phyloP scores from a whole-genome alignment of 2,797 vertebrate species.

The Paratrypauchen microcephalus region DNA sequence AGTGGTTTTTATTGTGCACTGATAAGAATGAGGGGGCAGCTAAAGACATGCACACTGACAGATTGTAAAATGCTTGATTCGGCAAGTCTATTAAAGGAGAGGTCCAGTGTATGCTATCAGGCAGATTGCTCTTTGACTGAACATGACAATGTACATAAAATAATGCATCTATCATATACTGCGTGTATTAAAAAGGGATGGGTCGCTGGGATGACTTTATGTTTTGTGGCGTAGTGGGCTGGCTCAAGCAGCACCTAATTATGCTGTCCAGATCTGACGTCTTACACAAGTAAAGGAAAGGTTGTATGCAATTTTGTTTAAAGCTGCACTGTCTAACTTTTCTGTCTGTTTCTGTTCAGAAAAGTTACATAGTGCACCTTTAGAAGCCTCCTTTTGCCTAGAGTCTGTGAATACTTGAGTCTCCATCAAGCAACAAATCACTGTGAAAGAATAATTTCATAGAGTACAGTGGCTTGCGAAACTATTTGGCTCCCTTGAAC shows the following conservation, averaged over 20 bases:
- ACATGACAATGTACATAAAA: slow-evolving; percentile 22
- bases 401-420: too few relatives aligned
- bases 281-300: neutral
- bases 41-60: slow-evolving; percentile 28
- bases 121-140: slow-evolving; percentile 19
- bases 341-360: neutral
- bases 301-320: neutral
- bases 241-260: neutral
- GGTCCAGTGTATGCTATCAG: slow-evolving; percentile 16
- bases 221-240: neutral
- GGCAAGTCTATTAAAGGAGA: slow-evolving; percentile 35
- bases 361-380: too few relatives aligned
- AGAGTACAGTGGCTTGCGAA: too few relatives aligned
- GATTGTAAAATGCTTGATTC: slow-evolving; percentile 46
- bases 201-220: neutral
- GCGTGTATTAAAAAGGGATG: neutral
- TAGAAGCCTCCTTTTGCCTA: too few relatives aligned
- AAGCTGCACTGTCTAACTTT: neutral
- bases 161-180: slow-evolving; percentile 9
- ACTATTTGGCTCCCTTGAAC: too few relatives aligned
- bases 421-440: too few relatives aligned
- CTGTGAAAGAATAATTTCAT: too few relatives aligned
- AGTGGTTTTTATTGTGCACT: slow-evolving; percentile 25
- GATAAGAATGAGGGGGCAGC: slow-evolving; percentile 11
- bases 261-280: neutral